A percentile compares a stretch with the other conserved stretches of the same genome.
phyloP scores from a whole-genome alignment of 2,113 vertebrate genomes.

The Nycticebus coucang region DNA sequence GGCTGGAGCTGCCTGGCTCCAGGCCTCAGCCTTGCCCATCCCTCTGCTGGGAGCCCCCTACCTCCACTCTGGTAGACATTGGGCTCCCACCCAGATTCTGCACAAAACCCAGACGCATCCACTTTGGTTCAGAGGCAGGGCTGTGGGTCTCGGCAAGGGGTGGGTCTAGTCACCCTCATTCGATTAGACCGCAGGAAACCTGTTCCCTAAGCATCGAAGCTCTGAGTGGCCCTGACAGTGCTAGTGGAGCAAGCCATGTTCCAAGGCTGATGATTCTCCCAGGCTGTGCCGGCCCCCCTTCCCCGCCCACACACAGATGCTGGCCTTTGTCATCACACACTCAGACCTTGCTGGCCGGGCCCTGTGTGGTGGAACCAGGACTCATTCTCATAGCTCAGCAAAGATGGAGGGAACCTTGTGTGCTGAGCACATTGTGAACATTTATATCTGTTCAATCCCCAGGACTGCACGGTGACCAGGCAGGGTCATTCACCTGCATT shows the following conservation, averaged over 20 bases:
- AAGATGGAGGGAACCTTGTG: not conserved
- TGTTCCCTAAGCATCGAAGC: rapidly evolving
- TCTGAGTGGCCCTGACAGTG: too few relatives aligned
- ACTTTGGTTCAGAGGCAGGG: not conserved
- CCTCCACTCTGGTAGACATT: rapidly evolving
- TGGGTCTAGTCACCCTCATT: rapidly evolving
- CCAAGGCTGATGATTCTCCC: rapidly evolving
- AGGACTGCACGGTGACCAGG: rapidly evolving
- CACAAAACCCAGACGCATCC: not conserved
- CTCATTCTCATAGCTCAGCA: rapidly evolving
- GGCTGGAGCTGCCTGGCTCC: not conserved
- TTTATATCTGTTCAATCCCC: rapidly evolving
- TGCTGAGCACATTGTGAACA: not conserved
- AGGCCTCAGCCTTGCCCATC: not conserved
- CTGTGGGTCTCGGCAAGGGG: not conserved
- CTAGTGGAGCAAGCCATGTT: rapidly evolving
- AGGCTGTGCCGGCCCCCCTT: too few relatives aligned
- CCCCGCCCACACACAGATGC: rapidly evolving
- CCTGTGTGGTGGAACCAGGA: rapidly evolving
- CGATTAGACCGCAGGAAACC: not conserved
- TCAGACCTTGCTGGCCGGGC: rapidly evolving
- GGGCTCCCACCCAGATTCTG: not conserved
- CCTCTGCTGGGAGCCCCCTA: not conserved
- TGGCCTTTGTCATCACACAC: rapidly evolving
- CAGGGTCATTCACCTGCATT: rapidly evolving